Base-by-base conservation (phyloP, 2,797 vertebrate genomes). In the Eulemur albifrons region DNA sequence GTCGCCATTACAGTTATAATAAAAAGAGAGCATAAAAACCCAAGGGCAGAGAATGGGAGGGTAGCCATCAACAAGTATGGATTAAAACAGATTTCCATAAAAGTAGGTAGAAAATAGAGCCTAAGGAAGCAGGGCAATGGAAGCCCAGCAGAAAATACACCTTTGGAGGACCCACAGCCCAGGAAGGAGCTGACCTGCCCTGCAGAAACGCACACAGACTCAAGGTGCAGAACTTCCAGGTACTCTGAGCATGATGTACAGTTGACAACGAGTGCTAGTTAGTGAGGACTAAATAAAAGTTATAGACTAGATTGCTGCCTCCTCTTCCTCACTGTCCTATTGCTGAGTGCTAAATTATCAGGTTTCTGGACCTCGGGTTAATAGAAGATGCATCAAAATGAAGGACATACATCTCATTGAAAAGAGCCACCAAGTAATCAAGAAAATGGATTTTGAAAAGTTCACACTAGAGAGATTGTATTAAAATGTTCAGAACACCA, bases 401-500 rank as follows among this genome's bases (percentile, higher is more conserved):
- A 93, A 85, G 27, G 15, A 25, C 52, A 0, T 11, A 89, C 32
- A n/a, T 88, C 38, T 61, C 10, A 40, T 21, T 79, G 38, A 11
- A 92, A 79, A 81, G 73, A 79, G 61, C 18, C 90, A 94, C 7
- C 23, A 63, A 91, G 67, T n/a, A 76, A 57, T 8, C 65, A 75
- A 59, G 57, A 88, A 88, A 88, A 69, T 63, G 5, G 94, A 93
- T 63, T 90, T 45, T 82, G 43, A 93, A 90, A 90, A n/a, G 12
- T 27, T 38, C 72, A 79, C 15, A 17, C 32, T 85, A 52, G n/a
- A 90, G 21, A 27, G 8, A 57, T 20, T 61, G 32, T 65, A 63
- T 88, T 93, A 65, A 57, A 63, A 91, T 14, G n/a, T 76, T 93
- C 59, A 77, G 50, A 90, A 88, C n/a, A 80, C 27, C 59, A 88